These are phyloP conservation scores for Eubasilissa splendida DNA, from an alignment of 2,888 invertebrate species.

Conservation along the genomic window DNA sequence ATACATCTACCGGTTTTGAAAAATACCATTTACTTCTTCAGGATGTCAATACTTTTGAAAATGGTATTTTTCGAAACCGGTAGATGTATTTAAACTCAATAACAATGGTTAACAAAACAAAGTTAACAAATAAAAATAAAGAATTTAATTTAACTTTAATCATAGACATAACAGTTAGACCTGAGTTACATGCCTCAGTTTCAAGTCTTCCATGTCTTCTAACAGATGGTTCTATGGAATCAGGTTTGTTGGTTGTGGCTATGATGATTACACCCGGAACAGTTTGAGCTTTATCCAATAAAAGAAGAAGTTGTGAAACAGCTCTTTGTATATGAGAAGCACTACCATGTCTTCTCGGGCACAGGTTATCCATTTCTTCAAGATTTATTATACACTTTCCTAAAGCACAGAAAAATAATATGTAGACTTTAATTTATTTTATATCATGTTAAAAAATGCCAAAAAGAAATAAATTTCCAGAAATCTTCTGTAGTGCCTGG, in stretches of 20 bases:
- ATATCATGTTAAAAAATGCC: too few relatives aligned
- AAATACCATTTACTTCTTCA: too few relatives aligned
- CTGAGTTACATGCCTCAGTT: constrained; percentile 66
- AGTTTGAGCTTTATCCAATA: constrained; percentile 68
- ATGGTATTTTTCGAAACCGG: too few relatives aligned
- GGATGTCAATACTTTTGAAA: too few relatives aligned
- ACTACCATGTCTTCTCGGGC: constrained; percentile 62
- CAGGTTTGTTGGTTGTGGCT: constrained; percentile 71
- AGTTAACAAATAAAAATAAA: too few relatives aligned
- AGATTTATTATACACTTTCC: constrained; percentile 65
- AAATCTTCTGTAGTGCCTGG: too few relatives aligned
- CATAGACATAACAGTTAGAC: background rate
- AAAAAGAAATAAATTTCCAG: too few relatives aligned
- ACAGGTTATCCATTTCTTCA: constrained; percentile 67
- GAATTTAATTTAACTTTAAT: background rate
- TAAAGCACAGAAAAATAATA: constrained; percentile 57
- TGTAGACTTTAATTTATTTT: background rate
- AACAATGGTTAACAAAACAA: too few relatives aligned
- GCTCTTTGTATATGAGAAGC: constrained; percentile 65
- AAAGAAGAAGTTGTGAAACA: constrained; percentile 66
- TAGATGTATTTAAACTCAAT: too few relatives aligned
- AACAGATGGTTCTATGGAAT: constrained; percentile 67
- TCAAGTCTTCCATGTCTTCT: constrained; percentile 73
- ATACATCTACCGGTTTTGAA: too few relatives aligned
- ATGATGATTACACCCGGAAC: constrained; percentile 67